Percentiles rank a stretch among this genome's conserved stretches.
Conservation (phyloP, 2,888 invertebrate genomes). For the Philonicus albiceps region DNA sequence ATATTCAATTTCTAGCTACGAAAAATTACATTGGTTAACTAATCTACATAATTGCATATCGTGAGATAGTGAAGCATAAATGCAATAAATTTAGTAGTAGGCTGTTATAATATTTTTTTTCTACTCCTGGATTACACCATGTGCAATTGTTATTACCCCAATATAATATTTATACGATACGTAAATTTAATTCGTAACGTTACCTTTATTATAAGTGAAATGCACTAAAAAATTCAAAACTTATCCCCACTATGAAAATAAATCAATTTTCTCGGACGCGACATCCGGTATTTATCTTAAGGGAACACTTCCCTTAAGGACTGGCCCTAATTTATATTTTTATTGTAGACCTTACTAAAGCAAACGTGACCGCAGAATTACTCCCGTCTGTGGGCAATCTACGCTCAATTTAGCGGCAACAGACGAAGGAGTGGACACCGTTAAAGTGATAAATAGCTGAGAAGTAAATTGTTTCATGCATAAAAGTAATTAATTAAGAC, state of each 20-base stretch:
- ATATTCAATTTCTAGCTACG: too few species aligned
- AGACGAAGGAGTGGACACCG: slow-evolving; percentile 18
- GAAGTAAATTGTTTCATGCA: slow-evolving; percentile 49
- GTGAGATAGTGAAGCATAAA: background rate
- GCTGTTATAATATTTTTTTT: background rate
- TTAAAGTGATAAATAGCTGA: slow-evolving; percentile 46
- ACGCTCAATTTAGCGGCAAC: slow-evolving; percentile 16
- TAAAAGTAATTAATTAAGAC: slow-evolving; percentile 47
- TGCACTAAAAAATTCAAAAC: background rate
- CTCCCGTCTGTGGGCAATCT: background rate
- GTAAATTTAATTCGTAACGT: background rate
- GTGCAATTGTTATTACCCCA: background rate
- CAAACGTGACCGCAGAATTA: background rate
- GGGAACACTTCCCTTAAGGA: background rate
- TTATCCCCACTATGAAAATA: background rate
- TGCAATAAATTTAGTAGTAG: background rate
- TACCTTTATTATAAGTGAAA: background rate
- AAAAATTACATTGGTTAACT: too few species aligned
- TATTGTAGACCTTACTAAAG: background rate
- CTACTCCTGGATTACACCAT: background rate
- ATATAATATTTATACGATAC: background rate
- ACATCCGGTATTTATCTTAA: background rate
- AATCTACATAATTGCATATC: background rate
- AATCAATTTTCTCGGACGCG: background rate
- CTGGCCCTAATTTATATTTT: background rate